Conservation (phyloP, 2,888 invertebrate genomes). For the Plemyria rubiginata region DNA sequence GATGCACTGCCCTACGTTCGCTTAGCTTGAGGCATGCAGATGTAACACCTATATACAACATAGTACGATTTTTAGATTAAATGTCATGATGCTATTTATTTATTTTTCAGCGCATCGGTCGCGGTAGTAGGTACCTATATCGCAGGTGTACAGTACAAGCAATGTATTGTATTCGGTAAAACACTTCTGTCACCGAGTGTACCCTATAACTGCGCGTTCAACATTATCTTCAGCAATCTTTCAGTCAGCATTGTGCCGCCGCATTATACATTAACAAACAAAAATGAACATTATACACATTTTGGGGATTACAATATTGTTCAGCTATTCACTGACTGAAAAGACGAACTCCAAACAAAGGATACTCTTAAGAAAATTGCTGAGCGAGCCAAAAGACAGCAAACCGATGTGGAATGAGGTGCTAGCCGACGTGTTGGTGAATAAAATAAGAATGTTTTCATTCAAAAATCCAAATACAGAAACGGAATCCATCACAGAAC, state of each 20-base stretch:
- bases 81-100: no score
- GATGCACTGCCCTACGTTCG: no score
- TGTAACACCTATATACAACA: no score
- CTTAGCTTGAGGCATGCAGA: no score
- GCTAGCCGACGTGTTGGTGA: slow-evolving; percentile 69
- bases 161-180: background rate
- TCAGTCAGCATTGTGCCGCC: slow-evolving; percentile 64
- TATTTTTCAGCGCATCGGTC: no score
- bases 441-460: slow-evolving; percentile 65
- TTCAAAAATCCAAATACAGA: slow-evolving; percentile 46
- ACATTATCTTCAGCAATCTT: slow-evolving; percentile 69
- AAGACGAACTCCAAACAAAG: slow-evolving; percentile 54
- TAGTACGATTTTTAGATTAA: no score
- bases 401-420: slow-evolving; percentile 73
- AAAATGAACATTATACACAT: slow-evolving; percentile 67
- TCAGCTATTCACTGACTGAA: slow-evolving; percentile 55
- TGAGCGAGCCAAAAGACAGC: slow-evolving; percentile 57
- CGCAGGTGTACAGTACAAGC: background rate
- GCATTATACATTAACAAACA: slow-evolving; percentile 57
- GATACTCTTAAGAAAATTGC: slow-evolving; percentile 70
- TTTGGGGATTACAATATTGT: slow-evolving; percentile 58
- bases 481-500: slow-evolving; percentile 33
- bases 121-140: no score
- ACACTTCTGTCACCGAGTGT: slow-evolving; percentile 51
- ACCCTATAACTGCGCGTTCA: slow-evolving; percentile 57